Conservation (phyloP, 2,797 vertebrate species). For the Sarcoramphus papa region DNA sequence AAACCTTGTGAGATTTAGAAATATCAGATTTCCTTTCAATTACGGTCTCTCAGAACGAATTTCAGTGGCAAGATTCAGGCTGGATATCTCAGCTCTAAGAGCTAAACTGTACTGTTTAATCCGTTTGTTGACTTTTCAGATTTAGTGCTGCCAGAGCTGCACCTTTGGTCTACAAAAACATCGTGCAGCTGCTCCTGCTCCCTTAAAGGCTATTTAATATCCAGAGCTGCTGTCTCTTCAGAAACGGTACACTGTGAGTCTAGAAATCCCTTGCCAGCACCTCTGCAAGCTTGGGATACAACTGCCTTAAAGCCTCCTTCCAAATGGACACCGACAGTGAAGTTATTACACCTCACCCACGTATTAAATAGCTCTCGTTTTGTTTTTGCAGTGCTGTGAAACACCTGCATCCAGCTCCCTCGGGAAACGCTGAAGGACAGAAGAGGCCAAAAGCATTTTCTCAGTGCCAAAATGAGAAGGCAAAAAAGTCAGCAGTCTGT, state of each 20-base stretch:
- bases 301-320: not conserved
- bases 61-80: not conserved
- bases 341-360: not conserved
- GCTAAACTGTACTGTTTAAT: not conserved
- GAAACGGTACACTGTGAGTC: not conserved
- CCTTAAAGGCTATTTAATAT: not conserved
- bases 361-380: accelerated
- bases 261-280: not conserved
- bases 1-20: not conserved
- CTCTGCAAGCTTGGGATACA: not conserved
- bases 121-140: constrained; percentile 3
- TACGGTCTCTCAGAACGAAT: not conserved
- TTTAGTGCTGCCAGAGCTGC: not conserved
- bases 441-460: not conserved
- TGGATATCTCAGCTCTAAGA: not conserved
- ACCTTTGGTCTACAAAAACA: not conserved
- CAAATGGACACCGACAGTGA: accelerated
- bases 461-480: not conserved
- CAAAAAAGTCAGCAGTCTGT: not conserved
- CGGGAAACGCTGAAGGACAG: accelerated
- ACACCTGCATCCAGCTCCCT: not conserved
- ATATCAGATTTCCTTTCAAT: not conserved
- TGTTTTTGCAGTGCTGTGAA: not conserved
- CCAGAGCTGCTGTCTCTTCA: not conserved
- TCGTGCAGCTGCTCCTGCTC: not conserved